phyloP scores from a whole-genome alignment of 1,140 invertebrate genomes.

The Magallana angulata region DNA sequence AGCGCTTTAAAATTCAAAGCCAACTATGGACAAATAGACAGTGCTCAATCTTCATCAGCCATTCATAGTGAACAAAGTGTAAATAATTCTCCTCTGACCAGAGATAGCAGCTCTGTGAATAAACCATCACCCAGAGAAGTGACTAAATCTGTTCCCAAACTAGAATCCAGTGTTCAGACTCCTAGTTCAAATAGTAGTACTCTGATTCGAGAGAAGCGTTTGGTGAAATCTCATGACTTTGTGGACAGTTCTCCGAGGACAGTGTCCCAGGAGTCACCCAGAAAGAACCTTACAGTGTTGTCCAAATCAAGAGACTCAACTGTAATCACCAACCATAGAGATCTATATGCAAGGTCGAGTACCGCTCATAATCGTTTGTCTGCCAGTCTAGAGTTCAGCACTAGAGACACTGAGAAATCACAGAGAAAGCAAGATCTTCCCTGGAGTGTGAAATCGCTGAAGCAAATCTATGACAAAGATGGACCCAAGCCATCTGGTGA shows the following conservation, averaged over 20 bases:
- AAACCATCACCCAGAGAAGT: neutral
- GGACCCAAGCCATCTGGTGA: conserved; percentile 33
- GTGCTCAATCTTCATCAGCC: conserved; percentile 52
- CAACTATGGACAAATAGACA: conserved; percentile 42
- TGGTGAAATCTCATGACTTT: conserved; percentile 22
- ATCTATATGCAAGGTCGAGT: conserved; percentile 4
- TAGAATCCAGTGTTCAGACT: conserved; percentile 2
- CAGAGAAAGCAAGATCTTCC: conserved; percentile 55
- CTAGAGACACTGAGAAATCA: conserved; percentile 29
- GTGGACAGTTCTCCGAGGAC: conserved; percentile 9
- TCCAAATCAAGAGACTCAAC: conserved; percentile 16
- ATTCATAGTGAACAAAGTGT: conserved; percentile 6
- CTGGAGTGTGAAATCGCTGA: conserved; percentile 68
- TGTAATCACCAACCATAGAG: neutral
- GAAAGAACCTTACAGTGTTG: conserved; percentile 13
- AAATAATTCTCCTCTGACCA: conserved; percentile 2
- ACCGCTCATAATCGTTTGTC: neutral
- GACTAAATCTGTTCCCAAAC: neutral
- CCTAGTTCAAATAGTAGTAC: neutral
- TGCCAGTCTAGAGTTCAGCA: neutral
- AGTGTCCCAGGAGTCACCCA: neutral
- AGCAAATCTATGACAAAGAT: conserved; percentile 57
- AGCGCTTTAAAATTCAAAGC: conserved; percentile 39
- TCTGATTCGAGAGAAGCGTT: neutral
- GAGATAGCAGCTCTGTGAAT: conserved; percentile 23